These are phyloP conservation scores for Drosophila malerkotliana DNA, from an alignment of 1,140 invertebrate genomes.

Conservation along the genomic window DNA sequence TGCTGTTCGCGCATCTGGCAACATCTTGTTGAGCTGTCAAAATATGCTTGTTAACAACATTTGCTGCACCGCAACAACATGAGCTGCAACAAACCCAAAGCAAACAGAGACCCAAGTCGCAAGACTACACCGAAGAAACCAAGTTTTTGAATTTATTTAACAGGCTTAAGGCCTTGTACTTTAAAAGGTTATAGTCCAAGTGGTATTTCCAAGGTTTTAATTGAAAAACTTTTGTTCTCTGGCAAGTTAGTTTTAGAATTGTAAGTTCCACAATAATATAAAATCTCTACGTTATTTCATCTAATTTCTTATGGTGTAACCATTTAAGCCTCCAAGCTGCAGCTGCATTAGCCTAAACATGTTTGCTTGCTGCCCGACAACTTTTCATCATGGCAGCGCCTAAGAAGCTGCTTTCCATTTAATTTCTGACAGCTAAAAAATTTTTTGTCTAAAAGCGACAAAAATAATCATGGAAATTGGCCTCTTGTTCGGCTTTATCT, in stretches of 20 bases:
- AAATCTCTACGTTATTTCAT: background rate
- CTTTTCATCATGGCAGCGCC: slow-evolving; percentile 56
- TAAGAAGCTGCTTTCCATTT: slow-evolving; percentile 74
- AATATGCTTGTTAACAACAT: slow-evolving; percentile 82
- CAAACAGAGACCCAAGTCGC: slow-evolving; percentile 26
- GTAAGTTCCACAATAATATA: too few species aligned
- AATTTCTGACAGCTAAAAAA: slow-evolving; percentile 72
- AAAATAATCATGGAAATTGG: slow-evolving; percentile 77
- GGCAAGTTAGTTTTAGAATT: too few species aligned
- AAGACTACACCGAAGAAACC: slow-evolving; percentile 5
- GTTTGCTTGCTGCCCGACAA: slow-evolving; percentile 63
- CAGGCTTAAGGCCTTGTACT: background rate
- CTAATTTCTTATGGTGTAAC: background rate
- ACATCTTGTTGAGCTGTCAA: slow-evolving; percentile 82
- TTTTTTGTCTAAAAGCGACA: slow-evolving; percentile 74
- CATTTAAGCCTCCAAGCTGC: slow-evolving; percentile 10
- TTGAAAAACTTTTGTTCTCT: background rate
- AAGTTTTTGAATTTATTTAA: slow-evolving; percentile 1
- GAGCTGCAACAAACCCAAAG: slow-evolving; percentile 16
- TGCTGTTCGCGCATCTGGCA: slow-evolving; percentile 79
- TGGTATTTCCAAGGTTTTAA: background rate
- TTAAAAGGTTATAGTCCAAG: background rate
- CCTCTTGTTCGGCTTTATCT: slow-evolving; percentile 67
- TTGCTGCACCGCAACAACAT: slow-evolving; percentile 75
- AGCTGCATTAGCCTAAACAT: slow-evolving; percentile 76